phyloP scores from a whole-genome alignment of 1,140 invertebrate genomes.

The Ceratitis capitata region DNA sequence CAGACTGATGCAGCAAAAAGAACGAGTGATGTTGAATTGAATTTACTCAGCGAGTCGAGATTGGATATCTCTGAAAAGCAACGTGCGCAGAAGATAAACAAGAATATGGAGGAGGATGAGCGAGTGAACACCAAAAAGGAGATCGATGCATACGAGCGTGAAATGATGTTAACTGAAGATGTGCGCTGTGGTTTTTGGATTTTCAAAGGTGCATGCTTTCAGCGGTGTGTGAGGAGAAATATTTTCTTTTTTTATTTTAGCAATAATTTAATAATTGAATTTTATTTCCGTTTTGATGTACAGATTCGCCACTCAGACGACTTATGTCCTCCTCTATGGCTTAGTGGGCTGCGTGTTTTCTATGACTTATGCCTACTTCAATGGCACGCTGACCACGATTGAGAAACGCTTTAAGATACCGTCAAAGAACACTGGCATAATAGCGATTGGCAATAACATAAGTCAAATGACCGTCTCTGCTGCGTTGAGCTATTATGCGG shows the following conservation, averaged over 20 bases:
- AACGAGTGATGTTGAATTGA: not conserved
- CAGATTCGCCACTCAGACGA: constrained; percentile 76
- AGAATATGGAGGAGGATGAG: not conserved
- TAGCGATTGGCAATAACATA: constrained; percentile 75
- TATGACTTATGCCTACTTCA: constrained; percentile 79
- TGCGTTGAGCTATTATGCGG: constrained; percentile 54
- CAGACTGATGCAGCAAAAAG: not conserved
- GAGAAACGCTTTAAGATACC: constrained; percentile 84
- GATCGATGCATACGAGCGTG: not conserved
- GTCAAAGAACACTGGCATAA: constrained; percentile 76
- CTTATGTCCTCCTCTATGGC: constrained; percentile 77
- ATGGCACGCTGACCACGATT: constrained; percentile 79
- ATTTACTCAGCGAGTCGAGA: not conserved
- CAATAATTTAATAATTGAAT: not conserved
- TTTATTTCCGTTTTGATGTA: not conserved
- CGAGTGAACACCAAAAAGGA: not conserved
- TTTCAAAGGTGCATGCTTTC: constrained; percentile 68
- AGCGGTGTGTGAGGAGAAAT: constrained; percentile 55
- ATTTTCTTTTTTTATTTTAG: not conserved
- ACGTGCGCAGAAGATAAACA: not conserved
- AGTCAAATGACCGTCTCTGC: constrained; percentile 52
- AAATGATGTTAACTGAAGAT: constrained; percentile 64
- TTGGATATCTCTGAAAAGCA: not conserved
- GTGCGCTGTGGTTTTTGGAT: constrained; percentile 73
- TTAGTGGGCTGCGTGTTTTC: constrained; percentile 75